These are phyloP conservation scores for Lepidonotus clava DNA, from an alignment of 2,888 invertebrate genomes.

Conservation along the genomic window DNA sequence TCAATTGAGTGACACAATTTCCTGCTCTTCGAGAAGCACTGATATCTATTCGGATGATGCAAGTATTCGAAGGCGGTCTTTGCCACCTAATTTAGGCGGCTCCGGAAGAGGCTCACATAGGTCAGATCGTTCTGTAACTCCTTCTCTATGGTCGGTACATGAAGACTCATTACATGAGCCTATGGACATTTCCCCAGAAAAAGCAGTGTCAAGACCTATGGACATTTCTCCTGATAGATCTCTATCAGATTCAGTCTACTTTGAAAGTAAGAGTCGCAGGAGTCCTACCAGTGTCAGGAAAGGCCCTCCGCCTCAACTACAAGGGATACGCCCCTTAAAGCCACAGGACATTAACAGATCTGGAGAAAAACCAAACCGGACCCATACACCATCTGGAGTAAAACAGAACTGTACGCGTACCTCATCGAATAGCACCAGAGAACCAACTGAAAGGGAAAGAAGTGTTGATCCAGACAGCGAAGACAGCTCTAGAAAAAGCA, in stretches of 20 bases:
- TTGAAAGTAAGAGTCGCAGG: too few relatives aligned
- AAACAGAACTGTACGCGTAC: too few relatives aligned
- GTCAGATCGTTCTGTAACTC: neutral
- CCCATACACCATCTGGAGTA: too few relatives aligned
- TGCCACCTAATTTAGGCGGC: neutral
- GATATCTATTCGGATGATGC: neutral
- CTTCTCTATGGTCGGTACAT: constrained; percentile 8
- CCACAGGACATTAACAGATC: too few relatives aligned
- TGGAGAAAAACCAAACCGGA: too few relatives aligned
- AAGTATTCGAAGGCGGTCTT: neutral
- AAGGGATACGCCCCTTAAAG: too few relatives aligned
- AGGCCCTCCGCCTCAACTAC: too few relatives aligned
- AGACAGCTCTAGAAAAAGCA: neutral
- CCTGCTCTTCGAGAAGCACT: neutral
- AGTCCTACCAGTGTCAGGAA: too few relatives aligned
- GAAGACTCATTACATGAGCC: constrained; percentile 1
- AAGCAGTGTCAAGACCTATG: neutral
- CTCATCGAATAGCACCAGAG: neutral
- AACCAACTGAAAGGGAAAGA: neutral
- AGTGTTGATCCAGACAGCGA: neutral
- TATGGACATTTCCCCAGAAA: constrained; percentile 46
- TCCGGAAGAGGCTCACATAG: neutral
- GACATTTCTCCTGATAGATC: too few relatives aligned
- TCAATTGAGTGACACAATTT: neutral
- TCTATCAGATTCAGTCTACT: too few relatives aligned